phyloP scores from a whole-genome alignment of 2,113 vertebrate genomes.

The Oryzias woworae region DNA sequence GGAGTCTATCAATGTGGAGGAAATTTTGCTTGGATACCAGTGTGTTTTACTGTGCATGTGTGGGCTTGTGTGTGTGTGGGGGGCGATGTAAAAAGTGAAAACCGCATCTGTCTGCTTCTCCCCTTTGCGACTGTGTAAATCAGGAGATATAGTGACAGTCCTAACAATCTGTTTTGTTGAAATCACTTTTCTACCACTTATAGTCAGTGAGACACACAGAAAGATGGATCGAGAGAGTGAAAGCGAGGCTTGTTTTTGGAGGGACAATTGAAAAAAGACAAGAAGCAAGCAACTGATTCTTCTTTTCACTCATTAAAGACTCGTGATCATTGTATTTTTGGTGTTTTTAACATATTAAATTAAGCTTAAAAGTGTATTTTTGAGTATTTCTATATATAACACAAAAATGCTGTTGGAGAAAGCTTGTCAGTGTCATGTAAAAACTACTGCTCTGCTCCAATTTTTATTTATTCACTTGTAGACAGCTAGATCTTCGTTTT shows the following conservation, averaged over 20 bases:
- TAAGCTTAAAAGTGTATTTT: no score
- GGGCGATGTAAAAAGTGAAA: constrained; percentile 50
- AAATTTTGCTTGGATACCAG: constrained; percentile 31
- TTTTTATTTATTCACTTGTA: no score
- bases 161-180: constrained; percentile 60
- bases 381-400: no score
- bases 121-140: constrained; percentile 61
- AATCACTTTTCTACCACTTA: constrained; percentile 57
- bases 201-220: constrained; percentile 40
- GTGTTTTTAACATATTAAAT: no score
- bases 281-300: constrained; percentile 42
- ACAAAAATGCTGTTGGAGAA: no score
- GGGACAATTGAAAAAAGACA: constrained; percentile 35
- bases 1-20: constrained; percentile 35
- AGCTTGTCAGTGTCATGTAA: no score
- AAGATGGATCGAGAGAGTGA: constrained; percentile 18
- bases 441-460: no score
- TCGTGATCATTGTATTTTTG: no score
- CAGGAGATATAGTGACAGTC: constrained; percentile 64
- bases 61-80: constrained; percentile 8
- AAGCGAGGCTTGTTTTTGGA: constrained; percentile 26
- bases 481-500: no score
- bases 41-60: constrained; percentile 23
- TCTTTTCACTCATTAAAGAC: constrained; percentile 16
- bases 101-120: constrained; percentile 59